phyloP scores from a whole-genome alignment of 2,113 vertebrate genomes.

The Neodontobutis hainanensis region DNA sequence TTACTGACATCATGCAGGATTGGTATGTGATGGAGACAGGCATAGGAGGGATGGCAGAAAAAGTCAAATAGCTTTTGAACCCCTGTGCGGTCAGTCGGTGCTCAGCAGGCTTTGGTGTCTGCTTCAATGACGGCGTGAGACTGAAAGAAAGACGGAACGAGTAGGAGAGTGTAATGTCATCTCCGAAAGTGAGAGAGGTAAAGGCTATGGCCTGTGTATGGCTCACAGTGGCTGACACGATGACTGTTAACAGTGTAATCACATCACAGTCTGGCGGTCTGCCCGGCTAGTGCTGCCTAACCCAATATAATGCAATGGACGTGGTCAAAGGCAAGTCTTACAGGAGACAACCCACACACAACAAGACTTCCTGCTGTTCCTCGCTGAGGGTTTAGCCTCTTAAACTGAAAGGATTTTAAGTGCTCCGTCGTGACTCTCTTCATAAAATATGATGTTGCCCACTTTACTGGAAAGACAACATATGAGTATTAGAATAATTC shows the following conservation, averaged over 20 bases:
- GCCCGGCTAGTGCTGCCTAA: constrained; percentile 39
- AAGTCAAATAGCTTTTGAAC: constrained; percentile 16
- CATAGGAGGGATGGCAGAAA: constrained; percentile 12
- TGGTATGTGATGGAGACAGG: neutral
- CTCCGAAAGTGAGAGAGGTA: constrained; percentile 47
- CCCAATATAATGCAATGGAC: constrained; percentile 31
- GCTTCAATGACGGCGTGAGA: constrained; percentile 33
- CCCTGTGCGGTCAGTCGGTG: constrained; percentile 18
- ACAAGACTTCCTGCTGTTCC: neutral
- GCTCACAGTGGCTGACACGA: constrained; percentile 53
- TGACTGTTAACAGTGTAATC: constrained; percentile 66
- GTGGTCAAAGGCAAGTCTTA: constrained; percentile 23
- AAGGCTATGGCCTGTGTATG: constrained; percentile 55
- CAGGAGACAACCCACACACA: constrained; percentile 13
- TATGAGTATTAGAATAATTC: too few relatives aligned
- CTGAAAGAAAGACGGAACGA: constrained; percentile 14
- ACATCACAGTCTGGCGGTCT: constrained; percentile 58
- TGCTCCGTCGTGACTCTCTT: neutral
- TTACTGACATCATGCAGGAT: neutral
- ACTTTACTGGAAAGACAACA: neutral
- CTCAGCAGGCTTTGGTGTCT: constrained; percentile 20
- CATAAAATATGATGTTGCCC: neutral
- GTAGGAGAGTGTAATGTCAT: constrained; percentile 51
- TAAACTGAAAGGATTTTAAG: neutral
- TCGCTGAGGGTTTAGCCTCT: neutral